Evolutionary conservation across 1,140 invertebrate genomes (phyloP), one percentile per base, ranked within the genome.

Genomic region (Aphidius gifuensis): DNA sequence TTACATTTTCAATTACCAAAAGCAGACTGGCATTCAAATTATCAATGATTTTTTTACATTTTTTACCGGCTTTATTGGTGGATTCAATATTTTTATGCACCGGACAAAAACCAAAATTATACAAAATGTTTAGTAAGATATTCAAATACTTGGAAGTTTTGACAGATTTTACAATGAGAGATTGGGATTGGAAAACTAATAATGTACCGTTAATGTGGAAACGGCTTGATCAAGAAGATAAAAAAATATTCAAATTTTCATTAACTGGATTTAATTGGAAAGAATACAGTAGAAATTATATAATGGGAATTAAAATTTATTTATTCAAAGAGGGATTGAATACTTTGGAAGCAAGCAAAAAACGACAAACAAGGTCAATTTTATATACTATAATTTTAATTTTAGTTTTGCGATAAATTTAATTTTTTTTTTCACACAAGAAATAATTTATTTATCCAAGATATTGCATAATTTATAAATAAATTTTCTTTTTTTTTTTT

Each of bases 91-190:
- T 80, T 7, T 61, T 83, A 5, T 82, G 86, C 53, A 65, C 84
- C 1, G 86, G 88, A 44, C 82, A 83, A 64, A 85, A 86, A 71
- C 86, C 87, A 68, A 83, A 84, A 72, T 81, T 93, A 71, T 74
- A 88, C 59, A 87, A 87, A 65, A 82, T 89, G 21, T 92, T 93
- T 71, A 83, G 83, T 53, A 92, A 90, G 74, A 85, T 95, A 44
- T 85, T 90, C 67, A 88, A 88, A 72, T 90, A 92, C 49, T 81
- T 86, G 0, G 76, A 82, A 3, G 86, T 89, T 0, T 78, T 94
- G 16, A 83, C 88, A 9, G 90, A 88, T 68, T 95, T 95, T 76
- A 86, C 84, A 23, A 86, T 84, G 3, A 74, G 82, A 44, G 84
- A 90, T 68, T 93, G 92, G 86, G 72, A 80, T 2, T 93, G 92